Percentiles rank a stretch among this genome's conserved stretches.
phyloP scores from a whole-genome alignment of 2,113 vertebrate species.

The Callipepla californica region DNA sequence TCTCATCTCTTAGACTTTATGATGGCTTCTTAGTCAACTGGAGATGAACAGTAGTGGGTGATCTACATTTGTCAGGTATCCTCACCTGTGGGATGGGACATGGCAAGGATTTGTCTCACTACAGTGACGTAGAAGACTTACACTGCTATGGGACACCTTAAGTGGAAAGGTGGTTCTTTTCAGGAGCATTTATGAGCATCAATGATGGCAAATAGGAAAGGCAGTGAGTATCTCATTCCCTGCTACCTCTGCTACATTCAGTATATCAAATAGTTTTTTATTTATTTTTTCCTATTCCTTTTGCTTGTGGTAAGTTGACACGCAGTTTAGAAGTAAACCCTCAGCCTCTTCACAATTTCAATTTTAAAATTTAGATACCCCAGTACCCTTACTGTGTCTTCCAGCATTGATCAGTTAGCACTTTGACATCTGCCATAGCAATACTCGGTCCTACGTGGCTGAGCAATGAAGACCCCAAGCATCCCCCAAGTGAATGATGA shows the following conservation, averaged over 20 bases:
- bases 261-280: not conserved
- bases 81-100: not conserved
- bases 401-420: not conserved
- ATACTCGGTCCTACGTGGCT: accelerated
- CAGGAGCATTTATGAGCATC: not conserved
- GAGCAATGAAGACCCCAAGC: not conserved
- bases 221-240: not conserved
- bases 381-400: not conserved
- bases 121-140: not conserved
- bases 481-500: not conserved
- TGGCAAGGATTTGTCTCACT: not conserved
- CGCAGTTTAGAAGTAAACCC: not conserved
- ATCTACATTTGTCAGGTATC: not conserved
- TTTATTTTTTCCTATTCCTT: not conserved
- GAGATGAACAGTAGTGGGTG: not conserved
- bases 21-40: not conserved
- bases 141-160: not conserved
- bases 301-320: not conserved
- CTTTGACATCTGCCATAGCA: not conserved
- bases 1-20: not conserved
- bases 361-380: not conserved
- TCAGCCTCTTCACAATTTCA: not conserved
- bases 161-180: not conserved
- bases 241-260: not conserved
- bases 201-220: not conserved